These are phyloP conservation scores for Drosophila pegasa DNA, from an alignment of 2,888 invertebrate genomes.

Conservation along the genomic window DNA sequence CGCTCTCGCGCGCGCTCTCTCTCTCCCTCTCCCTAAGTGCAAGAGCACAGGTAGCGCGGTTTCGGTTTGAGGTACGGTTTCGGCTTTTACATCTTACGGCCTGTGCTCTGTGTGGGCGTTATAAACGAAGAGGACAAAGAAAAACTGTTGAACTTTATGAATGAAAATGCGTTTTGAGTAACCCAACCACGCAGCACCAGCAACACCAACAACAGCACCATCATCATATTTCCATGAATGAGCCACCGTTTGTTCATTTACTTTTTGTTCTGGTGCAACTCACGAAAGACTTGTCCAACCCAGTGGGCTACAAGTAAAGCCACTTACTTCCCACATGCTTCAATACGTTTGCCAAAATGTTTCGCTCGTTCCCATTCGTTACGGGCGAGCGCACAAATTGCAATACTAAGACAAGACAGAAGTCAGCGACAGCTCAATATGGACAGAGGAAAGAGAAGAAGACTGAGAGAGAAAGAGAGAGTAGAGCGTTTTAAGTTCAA, in stretches of 20 bases:
- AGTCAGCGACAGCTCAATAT: constrained; percentile 4
- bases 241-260: constrained; percentile 14
- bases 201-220: constrained; percentile 10
- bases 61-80: constrained; percentile 31
- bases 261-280: neutral
- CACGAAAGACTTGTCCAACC: neutral
- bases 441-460: neutral
- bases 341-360: constrained; percentile 53
- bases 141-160: constrained; percentile 67
- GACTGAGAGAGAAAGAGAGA: neutral
- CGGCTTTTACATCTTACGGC: constrained; percentile 22
- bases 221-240: constrained; percentile 37
- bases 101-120: constrained; percentile 30
- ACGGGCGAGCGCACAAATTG: constrained; percentile 50
- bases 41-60: constrained; percentile 42
- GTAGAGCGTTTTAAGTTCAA: neutral
- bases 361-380: constrained; percentile 34
- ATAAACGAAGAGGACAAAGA: constrained; percentile 19
- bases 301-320: neutral
- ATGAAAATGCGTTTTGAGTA: constrained; percentile 68
- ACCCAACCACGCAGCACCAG: constrained; percentile 21
- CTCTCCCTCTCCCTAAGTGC: neutral
- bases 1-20: no score
- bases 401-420: constrained; percentile 16
- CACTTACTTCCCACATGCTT: constrained; percentile 53